Conservation (phyloP, 1,140 invertebrate species). For the Nomia melanderi region DNA sequence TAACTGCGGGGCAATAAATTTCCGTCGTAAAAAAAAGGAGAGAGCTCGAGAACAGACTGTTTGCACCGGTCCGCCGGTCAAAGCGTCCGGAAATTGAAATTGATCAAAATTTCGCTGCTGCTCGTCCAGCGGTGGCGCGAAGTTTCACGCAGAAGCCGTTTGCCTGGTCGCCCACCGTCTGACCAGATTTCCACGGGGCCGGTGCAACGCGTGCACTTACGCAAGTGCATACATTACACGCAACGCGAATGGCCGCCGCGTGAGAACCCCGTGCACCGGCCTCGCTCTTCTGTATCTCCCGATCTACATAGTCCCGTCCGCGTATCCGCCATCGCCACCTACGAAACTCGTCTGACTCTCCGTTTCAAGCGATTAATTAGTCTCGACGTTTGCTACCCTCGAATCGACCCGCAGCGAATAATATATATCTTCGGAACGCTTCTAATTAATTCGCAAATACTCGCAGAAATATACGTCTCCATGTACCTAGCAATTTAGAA, state of each 20-base stretch:
- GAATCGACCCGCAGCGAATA: background rate
- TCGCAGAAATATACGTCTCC: no score
- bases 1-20: no score
- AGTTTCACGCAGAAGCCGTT: background rate
- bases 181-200: background rate
- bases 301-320: conserved; percentile 4
- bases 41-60: no score
- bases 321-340: background rate
- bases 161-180: background rate
- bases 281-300: conserved; percentile 15
- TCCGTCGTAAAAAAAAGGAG: no score
- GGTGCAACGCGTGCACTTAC: conserved; percentile 14
- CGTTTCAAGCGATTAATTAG: conserved; percentile 1
- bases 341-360: background rate
- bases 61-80: no score
- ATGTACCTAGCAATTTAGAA: no score
- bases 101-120: no score
- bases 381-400: background rate
- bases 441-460: no score
- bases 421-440: no score
- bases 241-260: background rate
- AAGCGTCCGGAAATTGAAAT: no score
- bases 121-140: background rate
- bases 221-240: conserved; percentile 10
- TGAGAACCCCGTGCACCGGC: conserved; percentile 4